Evolutionary conservation across 2,797 vertebrate genomes (phyloP).

Genomic region (Lutra lutra): DNA sequence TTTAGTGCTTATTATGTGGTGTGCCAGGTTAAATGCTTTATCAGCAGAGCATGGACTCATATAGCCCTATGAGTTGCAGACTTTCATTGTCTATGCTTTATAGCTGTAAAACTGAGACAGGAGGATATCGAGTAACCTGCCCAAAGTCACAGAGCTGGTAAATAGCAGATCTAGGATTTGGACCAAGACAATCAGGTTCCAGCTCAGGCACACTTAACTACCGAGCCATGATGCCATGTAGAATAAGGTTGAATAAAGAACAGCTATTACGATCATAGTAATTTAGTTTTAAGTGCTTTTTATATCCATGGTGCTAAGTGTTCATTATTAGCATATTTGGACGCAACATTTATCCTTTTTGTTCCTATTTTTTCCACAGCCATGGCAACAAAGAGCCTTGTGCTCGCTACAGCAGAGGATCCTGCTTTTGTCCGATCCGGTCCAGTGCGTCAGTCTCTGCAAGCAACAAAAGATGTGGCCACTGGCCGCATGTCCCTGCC

Average conservation of each 20-base stretch:
- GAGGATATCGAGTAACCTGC: slow-evolving; percentile 10
- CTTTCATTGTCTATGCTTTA: neutral
- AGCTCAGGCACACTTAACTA: neutral
- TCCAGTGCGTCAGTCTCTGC: slow-evolving; percentile 54
- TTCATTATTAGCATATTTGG: slow-evolving; percentile 80
- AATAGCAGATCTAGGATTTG: slow-evolving; percentile 18
- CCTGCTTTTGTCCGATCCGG: slow-evolving; percentile 70
- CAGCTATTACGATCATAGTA: slow-evolving; percentile 65
- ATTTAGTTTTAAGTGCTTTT: slow-evolving; percentile 79
- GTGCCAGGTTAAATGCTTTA: neutral
- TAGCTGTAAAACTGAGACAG: neutral
- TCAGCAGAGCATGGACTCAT: neutral
- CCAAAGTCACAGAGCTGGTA: slow-evolving; percentile 20
- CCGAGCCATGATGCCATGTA: slow-evolving; percentile 37
- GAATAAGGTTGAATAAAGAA: slow-evolving; percentile 57
- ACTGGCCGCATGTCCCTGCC: slow-evolving; percentile 49
- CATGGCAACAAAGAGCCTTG: slow-evolving; percentile 75
- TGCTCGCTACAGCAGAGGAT: slow-evolving; percentile 43
- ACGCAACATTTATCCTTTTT: slow-evolving; percentile 72
- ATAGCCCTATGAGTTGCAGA: neutral
- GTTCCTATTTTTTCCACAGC: slow-evolving; percentile 73
- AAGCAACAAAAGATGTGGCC: slow-evolving; percentile 75
- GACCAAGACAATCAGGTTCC: slow-evolving; percentile 16
- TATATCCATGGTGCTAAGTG: slow-evolving; percentile 72
- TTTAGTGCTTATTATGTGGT: neutral